These are phyloP conservation scores for Tichodroma muraria DNA, from an alignment of 2,113 vertebrate genomes.

Conservation along the genomic window DNA sequence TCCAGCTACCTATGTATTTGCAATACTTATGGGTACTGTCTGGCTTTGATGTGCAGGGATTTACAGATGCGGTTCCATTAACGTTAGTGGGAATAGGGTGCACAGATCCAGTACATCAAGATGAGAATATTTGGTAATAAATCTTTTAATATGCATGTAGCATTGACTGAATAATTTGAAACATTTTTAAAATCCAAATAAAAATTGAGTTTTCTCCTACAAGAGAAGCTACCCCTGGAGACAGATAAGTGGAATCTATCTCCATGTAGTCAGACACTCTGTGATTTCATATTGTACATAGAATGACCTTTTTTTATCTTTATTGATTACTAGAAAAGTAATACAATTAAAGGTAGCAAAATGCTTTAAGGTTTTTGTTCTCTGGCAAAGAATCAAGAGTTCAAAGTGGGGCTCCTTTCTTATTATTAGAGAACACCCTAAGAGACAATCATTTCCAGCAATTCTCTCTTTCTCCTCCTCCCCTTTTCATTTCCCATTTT, in stretches of 20 bases:
- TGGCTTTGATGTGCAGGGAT: background rate
- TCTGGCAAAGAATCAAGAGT: background rate
- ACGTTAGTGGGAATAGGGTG: background rate
- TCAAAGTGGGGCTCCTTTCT: background rate
- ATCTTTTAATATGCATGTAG: constrained; percentile 55
- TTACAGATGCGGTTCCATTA: background rate
- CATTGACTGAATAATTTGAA: constrained; percentile 63
- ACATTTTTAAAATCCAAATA: constrained; percentile 68
- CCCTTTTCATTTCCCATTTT: constrained; percentile 10
- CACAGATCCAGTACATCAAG: constrained; percentile 32
- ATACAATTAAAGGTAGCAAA: constrained; percentile 52
- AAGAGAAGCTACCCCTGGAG: constrained; percentile 38
- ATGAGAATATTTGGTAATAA: constrained; percentile 47
- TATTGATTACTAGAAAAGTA: constrained; percentile 49
- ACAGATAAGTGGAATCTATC: constrained; percentile 36
- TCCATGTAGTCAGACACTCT: background rate
- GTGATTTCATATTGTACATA: constrained; percentile 20
- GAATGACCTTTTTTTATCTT: constrained; percentile 47
- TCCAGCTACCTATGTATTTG: background rate
- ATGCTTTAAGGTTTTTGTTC: constrained; percentile 7
- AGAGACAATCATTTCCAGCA: background rate
- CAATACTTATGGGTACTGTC: background rate
- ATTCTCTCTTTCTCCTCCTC: background rate
- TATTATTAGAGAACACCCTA: background rate
- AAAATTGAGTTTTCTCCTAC: constrained; percentile 63